Base-by-base conservation (phyloP, 2,797 vertebrate genomes). In the Silurus aristotelis region DNA sequence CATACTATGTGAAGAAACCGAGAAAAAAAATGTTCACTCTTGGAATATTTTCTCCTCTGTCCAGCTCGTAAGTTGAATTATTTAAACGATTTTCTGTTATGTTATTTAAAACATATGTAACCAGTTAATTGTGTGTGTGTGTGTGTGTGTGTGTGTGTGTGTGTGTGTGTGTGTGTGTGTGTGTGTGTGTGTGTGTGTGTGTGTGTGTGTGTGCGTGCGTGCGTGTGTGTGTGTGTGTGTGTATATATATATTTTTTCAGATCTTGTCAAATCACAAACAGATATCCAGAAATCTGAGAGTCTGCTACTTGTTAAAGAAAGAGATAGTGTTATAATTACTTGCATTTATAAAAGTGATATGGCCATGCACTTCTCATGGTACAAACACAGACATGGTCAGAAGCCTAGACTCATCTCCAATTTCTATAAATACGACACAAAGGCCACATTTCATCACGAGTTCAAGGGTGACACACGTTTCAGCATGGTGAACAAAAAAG, bases 361-460 rank as follows among this genome's bases (percentile, higher is more conserved):
- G 83, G 83, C 87, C 1, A 92, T 92, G 90, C 91, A 93, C 83
- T 92, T 92, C 83, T 93, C 92, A 82, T 95, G 93, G 93, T 95
- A 94, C 86, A 81, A 61, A 64, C 91, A 94, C 5, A 84, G 17
- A 2, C 25, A 89, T 20, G 92, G 93, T 68, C n/a, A 88, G 0
- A 68, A 83, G 81, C 93, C 91, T 3, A 60, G 87, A 68, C 87
- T 92, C 6, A 77, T 94, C 43, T 90, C 88, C 7, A 89, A 56
- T 12, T 12, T 91, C 60, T 93, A 92, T 83, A 94, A 92, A 84
- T 91, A 87, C 4, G 90, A 90, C 0, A 0, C 6, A 0, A 46
- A 83, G 0, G 61, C 88, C 8, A 86, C 38, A 58, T 89, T 88
- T 38, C 52, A 87, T 76, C 6, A 60, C 48, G 67, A 87, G 80